Percentiles rank a stretch among this genome's conserved stretches.
Conservation (phyloP, 2,113 vertebrate species). For the western clawed frog (Xenopus tropicalis) region DNA sequence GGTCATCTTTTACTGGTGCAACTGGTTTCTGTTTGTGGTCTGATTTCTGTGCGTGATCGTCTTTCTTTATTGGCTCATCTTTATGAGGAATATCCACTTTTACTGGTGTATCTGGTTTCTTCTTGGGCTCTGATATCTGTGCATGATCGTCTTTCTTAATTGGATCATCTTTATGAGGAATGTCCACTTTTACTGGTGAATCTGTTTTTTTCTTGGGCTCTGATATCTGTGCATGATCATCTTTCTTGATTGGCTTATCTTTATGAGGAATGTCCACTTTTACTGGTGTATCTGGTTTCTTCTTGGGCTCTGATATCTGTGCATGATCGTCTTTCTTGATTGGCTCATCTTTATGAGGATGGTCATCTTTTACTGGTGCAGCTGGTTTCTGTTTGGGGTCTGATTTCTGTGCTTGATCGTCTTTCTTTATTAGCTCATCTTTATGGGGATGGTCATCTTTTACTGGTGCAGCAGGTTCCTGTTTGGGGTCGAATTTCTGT, state of each 20-base stretch:
- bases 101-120: background rate
- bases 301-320: too few relatives aligned
- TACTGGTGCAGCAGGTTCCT: background rate
- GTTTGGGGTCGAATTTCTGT: background rate
- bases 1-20: too few relatives aligned
- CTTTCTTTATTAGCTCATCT: background rate
- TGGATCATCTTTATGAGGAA: background rate
- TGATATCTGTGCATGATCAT: too few relatives aligned
- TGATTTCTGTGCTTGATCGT: background rate
- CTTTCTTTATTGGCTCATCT: too few relatives aligned
- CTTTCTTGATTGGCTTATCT: too few relatives aligned
- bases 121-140: background rate
- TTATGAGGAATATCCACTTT: background rate
- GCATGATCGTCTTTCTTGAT: too few relatives aligned
- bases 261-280: too few relatives aligned
- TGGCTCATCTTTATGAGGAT: too few relatives aligned
- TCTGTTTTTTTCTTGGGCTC: background rate
- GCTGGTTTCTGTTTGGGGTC: background rate
- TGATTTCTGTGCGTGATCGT: too few relatives aligned
- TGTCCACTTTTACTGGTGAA: background rate
- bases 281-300: background rate
- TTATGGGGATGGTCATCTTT: too few relatives aligned
- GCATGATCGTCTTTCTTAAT: background rate
- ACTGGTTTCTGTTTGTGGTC: too few relatives aligned
- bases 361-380: background rate